Percentiles rank a stretch among this genome's conserved stretches.
phyloP scores from a whole-genome alignment of 2,888 invertebrate species.

The Phyllotreta cruciferae region DNA sequence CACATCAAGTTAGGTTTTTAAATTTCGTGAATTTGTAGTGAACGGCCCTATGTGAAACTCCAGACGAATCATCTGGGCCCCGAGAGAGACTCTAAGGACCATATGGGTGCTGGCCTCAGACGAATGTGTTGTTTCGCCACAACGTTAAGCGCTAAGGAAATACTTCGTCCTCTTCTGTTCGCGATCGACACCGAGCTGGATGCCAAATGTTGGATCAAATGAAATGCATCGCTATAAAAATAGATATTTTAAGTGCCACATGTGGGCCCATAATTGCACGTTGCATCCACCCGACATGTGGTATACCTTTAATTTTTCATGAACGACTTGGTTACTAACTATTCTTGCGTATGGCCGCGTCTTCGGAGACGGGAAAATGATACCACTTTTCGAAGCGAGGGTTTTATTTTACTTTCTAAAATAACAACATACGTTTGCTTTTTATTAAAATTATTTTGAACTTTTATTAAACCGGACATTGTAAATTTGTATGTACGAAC shows the following conservation, averaged over 20 bases:
- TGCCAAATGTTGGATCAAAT: conserved; percentile 59
- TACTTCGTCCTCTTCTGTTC: conserved; percentile 43
- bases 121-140: conserved; percentile 40
- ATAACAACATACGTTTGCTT: no score
- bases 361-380: neutral
- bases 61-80: conserved; percentile 29
- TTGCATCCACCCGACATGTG: conserved; percentile 52
- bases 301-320: conserved; percentile 34
- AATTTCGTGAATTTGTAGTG: neutral
- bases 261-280: conserved; percentile 57
- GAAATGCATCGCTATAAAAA: conserved; percentile 55
- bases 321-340: conserved; percentile 20
- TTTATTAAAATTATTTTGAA: no score
- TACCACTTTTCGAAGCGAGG: neutral
- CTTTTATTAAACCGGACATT: no score
- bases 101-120: conserved; percentile 47
- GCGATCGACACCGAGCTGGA: conserved; percentile 45
- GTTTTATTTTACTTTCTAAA: no score
- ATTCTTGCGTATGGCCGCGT: conserved; percentile 13
- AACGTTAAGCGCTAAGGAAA: conserved; percentile 52
- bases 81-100: conserved; percentile 37
- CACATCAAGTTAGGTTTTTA: no score
- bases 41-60: conserved; percentile 14
- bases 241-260: conserved; percentile 56
- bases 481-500: no score